These are phyloP conservation scores for Chelon auratus DNA, from an alignment of 2,797 vertebrate species.

Conservation along the genomic window DNA sequence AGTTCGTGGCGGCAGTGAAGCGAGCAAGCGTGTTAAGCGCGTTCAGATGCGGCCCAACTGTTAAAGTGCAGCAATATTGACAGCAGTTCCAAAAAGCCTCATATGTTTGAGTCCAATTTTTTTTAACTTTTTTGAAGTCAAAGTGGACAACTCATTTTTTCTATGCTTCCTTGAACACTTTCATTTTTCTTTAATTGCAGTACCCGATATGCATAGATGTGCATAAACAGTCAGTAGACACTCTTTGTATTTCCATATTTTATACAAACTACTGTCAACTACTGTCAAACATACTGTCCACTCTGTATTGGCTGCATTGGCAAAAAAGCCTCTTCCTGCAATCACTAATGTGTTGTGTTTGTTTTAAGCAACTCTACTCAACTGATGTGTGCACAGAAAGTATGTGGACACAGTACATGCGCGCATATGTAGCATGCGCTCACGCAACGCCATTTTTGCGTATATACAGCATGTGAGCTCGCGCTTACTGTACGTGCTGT, in stretches of 20 bases:
- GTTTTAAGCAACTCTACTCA: background rate
- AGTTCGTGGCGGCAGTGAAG: background rate
- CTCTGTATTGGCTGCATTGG: too few relatives aligned
- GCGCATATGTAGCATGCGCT: background rate
- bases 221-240: background rate
- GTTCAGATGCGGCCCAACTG: background rate
- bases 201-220: background rate
- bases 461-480: constrained; percentile 1
- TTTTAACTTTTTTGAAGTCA: too few relatives aligned
- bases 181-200: background rate
- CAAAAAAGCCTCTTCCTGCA: too few relatives aligned
- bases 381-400: background rate
- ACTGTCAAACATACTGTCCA: too few relatives aligned
- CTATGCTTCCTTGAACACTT: background rate
- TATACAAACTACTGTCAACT: background rate
- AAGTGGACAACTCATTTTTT: too few relatives aligned
- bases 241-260: background rate
- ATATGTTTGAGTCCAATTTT: background rate
- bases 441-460: constrained; percentile 4
- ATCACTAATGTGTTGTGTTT: background rate
- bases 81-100: background rate
- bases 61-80: background rate
- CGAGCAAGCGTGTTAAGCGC: constrained; percentile 3
- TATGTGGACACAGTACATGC: background rate
- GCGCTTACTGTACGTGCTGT: constrained; percentile 13